A percentile compares a stretch with the other conserved stretches of the same genome.
These are phyloP conservation scores for Patiria miniata DNA, from an alignment of 35 echinoderm and acorn worm genomes.

Conservation along the genomic window DNA sequence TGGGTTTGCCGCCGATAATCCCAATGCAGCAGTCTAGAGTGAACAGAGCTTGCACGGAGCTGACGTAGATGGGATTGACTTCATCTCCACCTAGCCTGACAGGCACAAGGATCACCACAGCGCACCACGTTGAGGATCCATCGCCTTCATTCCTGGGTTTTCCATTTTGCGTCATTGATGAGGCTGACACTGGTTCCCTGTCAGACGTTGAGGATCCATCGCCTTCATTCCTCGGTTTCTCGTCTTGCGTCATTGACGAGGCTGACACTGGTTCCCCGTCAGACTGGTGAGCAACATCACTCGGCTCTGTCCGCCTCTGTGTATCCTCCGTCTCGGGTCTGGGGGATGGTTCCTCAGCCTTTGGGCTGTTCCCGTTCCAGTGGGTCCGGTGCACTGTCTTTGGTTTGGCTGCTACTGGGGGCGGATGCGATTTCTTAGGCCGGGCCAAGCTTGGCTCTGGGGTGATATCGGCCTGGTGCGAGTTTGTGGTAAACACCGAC, in stretches of 20 bases:
- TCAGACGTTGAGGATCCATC: neutral
- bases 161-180: neutral
- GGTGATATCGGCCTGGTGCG: no score
- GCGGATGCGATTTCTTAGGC: no score
- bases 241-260: neutral
- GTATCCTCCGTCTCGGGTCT: no score
- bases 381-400: no score
- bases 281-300: no score
- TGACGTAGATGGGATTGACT: constrained; percentile 88
- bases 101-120: constrained; percentile 78
- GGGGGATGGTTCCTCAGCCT: no score
- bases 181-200: neutral
- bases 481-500: no score
- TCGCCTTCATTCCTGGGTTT: neutral
- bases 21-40: constrained; percentile 90
- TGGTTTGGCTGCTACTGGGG: no score
- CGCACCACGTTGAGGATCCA: constrained; percentile 57
- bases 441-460: no score
- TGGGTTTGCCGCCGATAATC: constrained; percentile 97
- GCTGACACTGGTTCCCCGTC: neutral
- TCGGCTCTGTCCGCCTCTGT: no score
- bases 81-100: constrained; percentile 93
- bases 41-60: constrained; percentile 79
- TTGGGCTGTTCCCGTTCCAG: no score
- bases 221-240: neutral